Base-by-base conservation (phyloP, 1,140 invertebrate species). In the Aphaenogaster ashmeadi region DNA sequence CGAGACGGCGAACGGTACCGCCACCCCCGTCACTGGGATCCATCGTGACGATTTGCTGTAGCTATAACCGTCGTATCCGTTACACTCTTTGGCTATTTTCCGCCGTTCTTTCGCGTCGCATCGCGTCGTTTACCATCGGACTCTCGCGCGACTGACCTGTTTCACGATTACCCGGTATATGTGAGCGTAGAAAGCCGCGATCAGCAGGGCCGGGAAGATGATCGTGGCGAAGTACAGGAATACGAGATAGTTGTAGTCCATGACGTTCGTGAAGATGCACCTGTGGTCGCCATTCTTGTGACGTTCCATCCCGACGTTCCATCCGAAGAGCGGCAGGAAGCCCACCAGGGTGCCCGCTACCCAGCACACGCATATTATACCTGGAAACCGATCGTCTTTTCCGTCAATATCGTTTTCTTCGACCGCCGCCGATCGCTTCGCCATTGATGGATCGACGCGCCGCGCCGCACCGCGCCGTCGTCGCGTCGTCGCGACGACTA, bases 191-290 rank as follows among this genome's bases (percentile, higher is more conserved):
- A 98, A 98, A 21, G 97, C 97, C 18, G 97, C 97, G 94, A 99
- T 97, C 21, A 99, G 94, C 3, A 98, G 93, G 0, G 98, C 98
- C 0, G 98, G 98, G 27, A 98, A 97, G 58, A 99, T 97, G 86
- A 99, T 99, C 3, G 98, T 99, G 4, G 97, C 97, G 91, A 98
- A 98, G 93, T 98, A 99, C 1, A 98, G 96, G 95, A 98, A 98
- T 13, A 98, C 97, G 41, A 99, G 96, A 93, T 98, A 99, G 93
- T 98, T 96, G 94, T 98, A 98, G 94, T 98, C 97, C 98, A 98
- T 98, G 38, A 98, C 98, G 91, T 97, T 96, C 1, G 97, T 97
- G 95, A 99, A 99, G 91, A 97, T 97, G 93, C 98, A 99, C 41
- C 96, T 94, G 36, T 95, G 90, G 33, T 96, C 94, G 18, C 95